Evolutionary conservation across 2,888 invertebrate genomes (phyloP), one percentile per base, ranked within the genome.

Genomic region (Taenaris catops): DNA sequence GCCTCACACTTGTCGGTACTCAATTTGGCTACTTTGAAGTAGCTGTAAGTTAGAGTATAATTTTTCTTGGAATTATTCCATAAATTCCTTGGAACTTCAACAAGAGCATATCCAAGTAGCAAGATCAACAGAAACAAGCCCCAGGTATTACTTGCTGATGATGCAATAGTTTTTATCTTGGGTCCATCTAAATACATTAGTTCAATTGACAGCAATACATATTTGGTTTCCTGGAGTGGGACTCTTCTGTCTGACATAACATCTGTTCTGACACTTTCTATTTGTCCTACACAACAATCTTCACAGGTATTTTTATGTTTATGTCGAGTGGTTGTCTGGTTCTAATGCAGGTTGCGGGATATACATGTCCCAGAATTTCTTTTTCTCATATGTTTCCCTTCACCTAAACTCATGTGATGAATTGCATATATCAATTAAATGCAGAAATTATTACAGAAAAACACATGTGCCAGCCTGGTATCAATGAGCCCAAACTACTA

Each of bases 131-230:
- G 86, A 69, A 99, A 97, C 32, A 99, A 86, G 37, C 99, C 99
- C 99, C 99, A 99, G 0, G 99, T 99, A 69, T 99, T 99, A 61
- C 98, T 98, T 1, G 99, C 99, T 7, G 98, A 97, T 2, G 99
- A 97, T 10, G 98, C 96, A 49, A 99, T 97, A 0, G 97, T 95
- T 83, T 98, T 99, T 17, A 99, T 87, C 71, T 98, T 96, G 38
- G 89, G 94, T 91, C 95, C 95, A 72, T 98, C 79, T 14, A 87
- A 87, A 43, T 87, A 87, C 87, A 87, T 87, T 16, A 83, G 71
- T 49, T 66, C 75, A 3, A 66, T 69, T 5, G 75, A 80, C 25
- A 78, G 69, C 46, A 80, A 79, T 44, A 73, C 78, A 10, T 87
- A 78, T 47, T 47, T 86, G 9, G 74, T 83, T 44, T 70, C 81